phyloP scores from a whole-genome alignment of 2,113 vertebrate genomes.

The Aspiorhynchus laticeps region DNA sequence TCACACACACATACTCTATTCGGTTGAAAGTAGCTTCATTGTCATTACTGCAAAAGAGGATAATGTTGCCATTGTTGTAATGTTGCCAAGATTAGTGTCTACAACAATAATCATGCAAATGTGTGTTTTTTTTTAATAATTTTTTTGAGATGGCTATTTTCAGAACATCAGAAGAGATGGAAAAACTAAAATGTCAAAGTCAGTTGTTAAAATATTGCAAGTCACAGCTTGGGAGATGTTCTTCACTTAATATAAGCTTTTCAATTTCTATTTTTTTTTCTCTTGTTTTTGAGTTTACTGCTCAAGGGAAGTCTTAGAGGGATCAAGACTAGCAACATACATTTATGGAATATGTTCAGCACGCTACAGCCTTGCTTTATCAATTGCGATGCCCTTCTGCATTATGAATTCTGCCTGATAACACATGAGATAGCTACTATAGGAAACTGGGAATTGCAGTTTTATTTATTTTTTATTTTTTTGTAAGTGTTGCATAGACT shows the following conservation, averaged over 20 bases:
- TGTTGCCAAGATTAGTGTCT: not conserved
- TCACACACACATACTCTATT: not conserved
- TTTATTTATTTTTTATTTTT: not conserved
- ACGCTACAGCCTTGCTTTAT: slow-evolving; percentile 1
- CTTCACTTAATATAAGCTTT: not conserved
- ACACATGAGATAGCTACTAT: slow-evolving; percentile 1
- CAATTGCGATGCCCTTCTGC: not conserved
- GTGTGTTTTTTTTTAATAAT: not conserved
- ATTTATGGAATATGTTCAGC: slow-evolving; percentile 2
- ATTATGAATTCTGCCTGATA: slow-evolving; percentile 20
- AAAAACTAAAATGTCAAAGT: not conserved
- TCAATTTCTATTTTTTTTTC: not conserved
- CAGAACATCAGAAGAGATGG: not conserved
- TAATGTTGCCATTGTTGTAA: not conserved
- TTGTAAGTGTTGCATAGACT: not conserved
- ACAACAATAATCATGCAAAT: slow-evolving; percentile 6
- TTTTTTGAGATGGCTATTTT: not conserved
- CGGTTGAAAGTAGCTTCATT: not conserved
- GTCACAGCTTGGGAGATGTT: slow-evolving; percentile 11
- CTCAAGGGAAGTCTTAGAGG: slow-evolving; percentile 9
- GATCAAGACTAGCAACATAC: not conserved
- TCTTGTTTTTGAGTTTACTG: not conserved
- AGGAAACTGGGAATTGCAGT: slow-evolving; percentile 22
- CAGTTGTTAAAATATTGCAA: not conserved
- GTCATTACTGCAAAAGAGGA: not conserved